phyloP scores from a whole-genome alignment of 2,113 vertebrate genomes.

The Ctenomys sociabilis region DNA sequence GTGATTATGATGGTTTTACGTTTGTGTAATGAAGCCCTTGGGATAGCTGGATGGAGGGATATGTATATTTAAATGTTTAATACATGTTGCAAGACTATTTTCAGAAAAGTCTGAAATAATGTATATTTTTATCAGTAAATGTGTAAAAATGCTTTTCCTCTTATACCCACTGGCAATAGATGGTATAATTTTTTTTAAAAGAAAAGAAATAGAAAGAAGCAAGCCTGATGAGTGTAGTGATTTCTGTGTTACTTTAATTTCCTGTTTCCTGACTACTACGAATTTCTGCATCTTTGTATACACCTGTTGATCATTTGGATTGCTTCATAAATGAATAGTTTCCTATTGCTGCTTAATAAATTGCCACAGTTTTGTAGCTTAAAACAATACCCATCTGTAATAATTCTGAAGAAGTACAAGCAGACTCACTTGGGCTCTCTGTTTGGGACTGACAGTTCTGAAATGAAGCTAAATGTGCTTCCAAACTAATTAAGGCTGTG shows the following conservation, averaged over 20 bases:
- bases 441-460: not conserved
- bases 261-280: slow-evolving; percentile 22
- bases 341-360: not conserved
- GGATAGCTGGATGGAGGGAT: not conserved
- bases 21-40: slow-evolving; percentile 4
- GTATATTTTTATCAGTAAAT: slow-evolving; percentile 48
- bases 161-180: slow-evolving; percentile 15
- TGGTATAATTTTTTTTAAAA: not conserved
- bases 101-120: not conserved
- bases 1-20: not conserved
- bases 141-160: slow-evolving; percentile 10
- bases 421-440: not conserved
- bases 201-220: not conserved
- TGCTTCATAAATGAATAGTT: slow-evolving; percentile 5
- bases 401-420: not conserved
- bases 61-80: not conserved
- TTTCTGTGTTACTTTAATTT: slow-evolving; percentile 48
- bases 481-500: not conserved
- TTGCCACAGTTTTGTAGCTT: not conserved
- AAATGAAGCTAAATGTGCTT: not conserved
- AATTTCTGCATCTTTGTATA: not conserved
- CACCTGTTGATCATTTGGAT: slow-evolving; percentile 25
- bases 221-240: not conserved
- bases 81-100: slow-evolving; percentile 22
- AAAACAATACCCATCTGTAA: not conserved